A percentile compares a stretch with the other conserved stretches of the same genome.
Conservation (phyloP, 2,797 vertebrate species). For the Margarornis squamiger region DNA sequence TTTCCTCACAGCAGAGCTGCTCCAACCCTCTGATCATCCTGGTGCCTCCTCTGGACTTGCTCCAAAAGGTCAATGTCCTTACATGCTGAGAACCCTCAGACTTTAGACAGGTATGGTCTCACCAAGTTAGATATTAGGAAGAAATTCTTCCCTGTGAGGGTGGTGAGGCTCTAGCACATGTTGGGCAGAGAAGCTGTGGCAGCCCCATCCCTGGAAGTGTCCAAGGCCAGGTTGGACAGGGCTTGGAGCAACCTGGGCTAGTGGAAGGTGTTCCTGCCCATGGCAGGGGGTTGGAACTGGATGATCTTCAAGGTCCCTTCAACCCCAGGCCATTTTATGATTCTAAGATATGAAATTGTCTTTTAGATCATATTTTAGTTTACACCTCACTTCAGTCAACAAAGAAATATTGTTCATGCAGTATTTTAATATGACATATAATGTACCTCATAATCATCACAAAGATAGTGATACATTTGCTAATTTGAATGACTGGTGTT, state of each 20-base stretch:
- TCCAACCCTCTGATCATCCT: neutral
- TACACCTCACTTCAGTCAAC: neutral
- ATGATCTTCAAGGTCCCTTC: neutral
- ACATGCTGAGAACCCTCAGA: neutral
- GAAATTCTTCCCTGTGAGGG: neutral
- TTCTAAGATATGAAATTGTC: fast-evolving
- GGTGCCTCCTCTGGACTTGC: neutral
- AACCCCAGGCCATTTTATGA: neutral
- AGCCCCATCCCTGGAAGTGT: neutral
- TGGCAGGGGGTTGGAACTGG: fast-evolving
- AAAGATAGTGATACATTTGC: neutral
- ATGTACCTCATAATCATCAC: fast-evolving
- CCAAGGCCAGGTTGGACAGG: fast-evolving
- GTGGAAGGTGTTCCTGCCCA: neutral
- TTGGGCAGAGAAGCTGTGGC: neutral
- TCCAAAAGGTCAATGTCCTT: neutral
- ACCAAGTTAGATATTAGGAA: too few species aligned
- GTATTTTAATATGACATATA: neutral
- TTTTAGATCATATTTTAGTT: neutral
- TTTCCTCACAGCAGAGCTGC: neutral
- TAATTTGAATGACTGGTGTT: neutral
- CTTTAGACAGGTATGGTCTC: neutral
- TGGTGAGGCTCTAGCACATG: neutral
- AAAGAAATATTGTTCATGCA: neutral
- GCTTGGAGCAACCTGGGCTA: fast-evolving